These are phyloP conservation scores for Leuciscus waleckii DNA, from an alignment of 2,797 vertebrate genomes.

Conservation along the genomic window DNA sequence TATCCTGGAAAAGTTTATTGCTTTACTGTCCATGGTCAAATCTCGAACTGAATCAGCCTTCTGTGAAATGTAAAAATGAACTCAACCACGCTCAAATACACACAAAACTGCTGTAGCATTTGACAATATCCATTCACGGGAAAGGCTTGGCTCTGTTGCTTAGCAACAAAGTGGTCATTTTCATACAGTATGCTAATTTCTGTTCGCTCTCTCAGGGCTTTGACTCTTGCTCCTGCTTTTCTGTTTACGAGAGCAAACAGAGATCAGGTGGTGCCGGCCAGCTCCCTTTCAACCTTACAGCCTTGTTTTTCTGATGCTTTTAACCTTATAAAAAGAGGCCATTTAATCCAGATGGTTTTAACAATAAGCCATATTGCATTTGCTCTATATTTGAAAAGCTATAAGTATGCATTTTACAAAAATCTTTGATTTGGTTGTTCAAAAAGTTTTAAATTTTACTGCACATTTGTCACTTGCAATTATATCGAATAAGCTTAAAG, in stretches of 20 bases:
- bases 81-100: conserved; percentile 19
- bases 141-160: conserved; percentile 62
- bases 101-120: conserved; percentile 50
- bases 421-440: not conserved
- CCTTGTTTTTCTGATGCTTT: conserved; percentile 32
- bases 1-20: not conserved
- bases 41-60: not conserved
- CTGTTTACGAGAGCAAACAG: conserved; percentile 55
- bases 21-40: conserved; percentile 3
- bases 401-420: not conserved
- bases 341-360: not conserved
- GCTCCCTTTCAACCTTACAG: conserved; percentile 41
- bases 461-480: not conserved
- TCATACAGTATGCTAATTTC: conserved; percentile 66
- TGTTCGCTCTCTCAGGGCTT: conserved; percentile 50
- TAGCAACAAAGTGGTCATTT: conserved; percentile 64
- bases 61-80: conserved; percentile 20
- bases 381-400: not conserved
- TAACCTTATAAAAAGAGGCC: conserved; percentile 10
- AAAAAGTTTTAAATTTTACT: not conserved
- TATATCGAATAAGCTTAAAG: not conserved
- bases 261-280: conserved; percentile 30
- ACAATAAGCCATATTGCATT: conserved; percentile 3
- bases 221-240: conserved; percentile 59
- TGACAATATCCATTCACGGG: conserved; percentile 46